Evolutionary conservation across 2,113 vertebrate genomes (phyloP).

Genomic region (Caranx ignobilis): DNA sequence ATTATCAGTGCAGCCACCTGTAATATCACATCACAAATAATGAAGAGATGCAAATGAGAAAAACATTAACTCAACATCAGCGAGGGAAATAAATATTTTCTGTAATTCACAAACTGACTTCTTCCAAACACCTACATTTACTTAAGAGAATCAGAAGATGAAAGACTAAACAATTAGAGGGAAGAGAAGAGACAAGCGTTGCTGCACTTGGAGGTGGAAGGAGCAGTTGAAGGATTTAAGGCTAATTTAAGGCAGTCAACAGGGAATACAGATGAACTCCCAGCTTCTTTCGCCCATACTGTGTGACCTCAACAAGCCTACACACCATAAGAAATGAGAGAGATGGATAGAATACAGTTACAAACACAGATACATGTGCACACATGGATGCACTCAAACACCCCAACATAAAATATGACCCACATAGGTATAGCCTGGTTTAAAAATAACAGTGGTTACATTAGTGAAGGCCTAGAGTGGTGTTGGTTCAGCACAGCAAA

Average conservation of each 20-base stretch:
- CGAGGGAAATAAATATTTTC: neutral
- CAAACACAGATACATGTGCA: slow-evolving; percentile 11
- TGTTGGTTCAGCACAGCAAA: slow-evolving; percentile 42
- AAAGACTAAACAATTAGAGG: slow-evolving; percentile 52
- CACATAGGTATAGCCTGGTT: slow-evolving; percentile 20
- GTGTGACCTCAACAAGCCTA: slow-evolving; percentile 57
- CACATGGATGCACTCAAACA: slow-evolving; percentile 39
- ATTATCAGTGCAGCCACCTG: neutral
- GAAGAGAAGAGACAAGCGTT: neutral
- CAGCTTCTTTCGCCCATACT: slow-evolving; percentile 45
- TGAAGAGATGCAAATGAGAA: neutral
- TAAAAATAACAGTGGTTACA: slow-evolving; percentile 66
- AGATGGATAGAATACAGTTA: slow-evolving; percentile 19
- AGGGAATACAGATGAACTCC: slow-evolving; percentile 50
- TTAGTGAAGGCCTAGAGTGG: slow-evolving; percentile 39
- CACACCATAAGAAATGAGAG: slow-evolving; percentile 35
- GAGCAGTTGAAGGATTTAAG: slow-evolving; percentile 49
- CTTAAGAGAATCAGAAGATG: slow-evolving; percentile 32
- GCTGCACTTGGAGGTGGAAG: slow-evolving; percentile 17
- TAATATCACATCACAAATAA: neutral
- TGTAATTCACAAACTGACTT: neutral
- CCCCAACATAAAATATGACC: slow-evolving; percentile 43
- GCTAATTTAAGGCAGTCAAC: slow-evolving; percentile 54
- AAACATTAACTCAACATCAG: neutral
- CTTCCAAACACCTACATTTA: slow-evolving; percentile 36